phyloP scores from a whole-genome alignment of 2,888 invertebrate genomes.

The Chrysolina haemoptera region DNA sequence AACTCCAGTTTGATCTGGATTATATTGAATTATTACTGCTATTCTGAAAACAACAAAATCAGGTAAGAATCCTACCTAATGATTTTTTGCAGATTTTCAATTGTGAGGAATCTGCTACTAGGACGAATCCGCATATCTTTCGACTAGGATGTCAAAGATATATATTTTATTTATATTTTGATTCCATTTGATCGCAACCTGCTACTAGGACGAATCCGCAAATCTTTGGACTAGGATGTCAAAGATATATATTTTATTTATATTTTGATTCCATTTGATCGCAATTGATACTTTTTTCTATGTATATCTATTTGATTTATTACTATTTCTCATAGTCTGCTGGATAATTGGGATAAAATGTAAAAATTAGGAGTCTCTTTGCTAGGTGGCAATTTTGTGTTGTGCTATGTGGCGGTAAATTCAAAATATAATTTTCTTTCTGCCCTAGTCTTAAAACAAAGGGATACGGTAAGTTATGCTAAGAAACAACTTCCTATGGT shows the following conservation, averaged over 20 bases:
- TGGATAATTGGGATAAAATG: not conserved
- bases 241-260: not conserved
- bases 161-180: no score
- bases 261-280: not conserved
- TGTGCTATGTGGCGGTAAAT: constrained; percentile 58
- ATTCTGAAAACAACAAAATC: not conserved
- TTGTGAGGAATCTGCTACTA: not conserved
- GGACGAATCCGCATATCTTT: not conserved
- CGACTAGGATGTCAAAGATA: not conserved
- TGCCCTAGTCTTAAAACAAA: constrained; percentile 21
- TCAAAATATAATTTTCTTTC: constrained; percentile 43
- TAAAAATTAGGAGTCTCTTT: not conserved
- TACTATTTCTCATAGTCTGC: not conserved
- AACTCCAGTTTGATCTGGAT: no score
- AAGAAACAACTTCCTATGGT: constrained; percentile 26
- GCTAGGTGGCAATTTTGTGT: constrained; percentile 55
- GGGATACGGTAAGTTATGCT: constrained; percentile 59
- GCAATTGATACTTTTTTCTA: not conserved
- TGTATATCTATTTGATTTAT: not conserved
- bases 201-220: not conserved
- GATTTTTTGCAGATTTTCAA: not conserved
- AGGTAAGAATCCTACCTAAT: not conserved
- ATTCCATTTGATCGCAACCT: no score
- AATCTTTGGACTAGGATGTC: not conserved
- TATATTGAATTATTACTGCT: not conserved